Evolutionary conservation across 1,140 invertebrate species (phyloP), one percentile per base, ranked within the genome.

Genomic region (Eubasilissa regina): DNA sequence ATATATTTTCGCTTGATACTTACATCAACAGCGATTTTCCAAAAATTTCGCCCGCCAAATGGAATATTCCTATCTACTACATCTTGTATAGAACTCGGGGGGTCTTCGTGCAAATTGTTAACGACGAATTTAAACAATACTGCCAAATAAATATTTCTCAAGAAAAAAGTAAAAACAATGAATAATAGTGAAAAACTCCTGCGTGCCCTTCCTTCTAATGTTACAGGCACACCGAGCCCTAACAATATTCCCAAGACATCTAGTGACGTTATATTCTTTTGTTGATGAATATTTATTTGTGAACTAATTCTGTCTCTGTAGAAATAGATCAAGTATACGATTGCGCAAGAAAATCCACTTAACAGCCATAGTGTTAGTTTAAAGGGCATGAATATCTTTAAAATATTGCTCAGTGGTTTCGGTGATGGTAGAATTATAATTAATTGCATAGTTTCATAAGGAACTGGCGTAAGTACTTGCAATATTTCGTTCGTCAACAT

Each of bases 131-230:
- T 72, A 25, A 72, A 72, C 0, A 72, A 11, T 35, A 15, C 0
- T 13, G n/a, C 68, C 48, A 72, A 25, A 25, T 72, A 72, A 53
- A 53, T 21, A n/a, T 72, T 72, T 0, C 68, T 21, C 9, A 72
- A 10, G 11, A 72, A 53, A 51, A 72, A 72, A 17, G 9, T n/a
- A 56, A 56, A 74, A 0, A 35, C 4, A 9, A 74, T 0, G 17
- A 74, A 74, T 3, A 35, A 35, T 3, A 35, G 6, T 35, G 25
- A 35, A 35, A 35, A 35, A 35, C 25, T 35, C 6, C 25, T 1
- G 1, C 25, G 1, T 35, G 25, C 6, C 25, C 6, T 35, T 35
- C 25, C 25, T 35, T 35, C 25, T 35, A 35, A 35, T 35, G 25
- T 35, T 3, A 35, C 25, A 35, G 25, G 25, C 1, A 35, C 25